Evolutionary conservation across 2,113 vertebrate species (phyloP).

Genomic region (Tragulus kanchil): DNA sequence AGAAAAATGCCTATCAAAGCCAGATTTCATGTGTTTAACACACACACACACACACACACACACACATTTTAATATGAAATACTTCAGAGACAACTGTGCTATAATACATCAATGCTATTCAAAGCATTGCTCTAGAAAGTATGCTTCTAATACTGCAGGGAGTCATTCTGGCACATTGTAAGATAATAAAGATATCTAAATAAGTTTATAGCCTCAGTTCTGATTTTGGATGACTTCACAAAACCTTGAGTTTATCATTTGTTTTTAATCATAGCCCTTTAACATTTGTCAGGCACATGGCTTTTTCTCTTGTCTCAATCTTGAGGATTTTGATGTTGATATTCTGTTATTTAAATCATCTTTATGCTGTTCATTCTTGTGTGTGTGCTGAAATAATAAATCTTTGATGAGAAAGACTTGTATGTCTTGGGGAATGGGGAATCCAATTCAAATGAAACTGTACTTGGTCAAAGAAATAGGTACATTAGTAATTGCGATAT

Average conservation of each 20-base stretch:
- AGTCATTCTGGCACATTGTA: background rate
- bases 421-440: background rate
- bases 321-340: constrained; percentile 20
- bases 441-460: background rate
- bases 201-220: constrained; percentile 7
- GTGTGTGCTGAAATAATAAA: background rate
- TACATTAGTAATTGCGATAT: background rate
- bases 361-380: background rate
- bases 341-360: background rate
- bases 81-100: background rate
- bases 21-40: background rate
- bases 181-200: constrained; percentile 31
- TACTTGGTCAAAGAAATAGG: background rate
- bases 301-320: background rate
- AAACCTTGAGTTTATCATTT: constrained; percentile 50
- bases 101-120: background rate
- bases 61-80: background rate
- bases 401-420: background rate
- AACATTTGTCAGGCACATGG: background rate
- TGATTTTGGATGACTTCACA: constrained; percentile 33
- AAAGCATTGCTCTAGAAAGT: background rate
- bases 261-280: constrained; percentile 50
- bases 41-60: too few relatives aligned
- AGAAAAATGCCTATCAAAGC: background rate
- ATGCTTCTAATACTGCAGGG: background rate